Percentiles rank a stretch among this genome's conserved stretches.
Evolutionary conservation across 2,113 vertebrate genomes (phyloP).

Genomic region (Atractosteus spatula): DNA sequence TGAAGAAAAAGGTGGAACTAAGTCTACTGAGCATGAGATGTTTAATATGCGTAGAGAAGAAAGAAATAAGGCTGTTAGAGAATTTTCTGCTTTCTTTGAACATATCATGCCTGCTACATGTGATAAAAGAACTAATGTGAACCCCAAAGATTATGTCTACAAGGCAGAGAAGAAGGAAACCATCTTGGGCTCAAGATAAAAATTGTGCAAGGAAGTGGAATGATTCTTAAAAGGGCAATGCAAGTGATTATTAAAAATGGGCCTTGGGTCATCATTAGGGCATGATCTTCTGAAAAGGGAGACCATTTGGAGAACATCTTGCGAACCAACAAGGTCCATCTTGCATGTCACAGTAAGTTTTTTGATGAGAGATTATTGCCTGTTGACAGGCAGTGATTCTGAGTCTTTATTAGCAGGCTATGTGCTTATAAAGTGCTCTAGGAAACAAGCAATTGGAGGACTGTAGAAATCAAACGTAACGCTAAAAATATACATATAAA

Average conservation of each 20-base stretch:
- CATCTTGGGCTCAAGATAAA: conserved; percentile 37
- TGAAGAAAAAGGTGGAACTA: conserved; percentile 27
- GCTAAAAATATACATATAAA: conserved; percentile 36
- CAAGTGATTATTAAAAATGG: conserved; percentile 62
- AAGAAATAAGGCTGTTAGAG: conserved; percentile 33
- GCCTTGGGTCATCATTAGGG: conserved; percentile 67
- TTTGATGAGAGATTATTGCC: conserved; percentile 46
- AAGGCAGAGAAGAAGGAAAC: conserved; percentile 46
- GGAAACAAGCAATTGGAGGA: conserved; percentile 44
- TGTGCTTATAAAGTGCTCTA: conserved; percentile 42
- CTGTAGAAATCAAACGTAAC: conserved; percentile 40
- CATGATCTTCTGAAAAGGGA: conserved; percentile 47
- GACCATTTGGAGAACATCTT: conserved; percentile 25
- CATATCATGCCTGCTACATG: conserved; percentile 28
- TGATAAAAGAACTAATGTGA: conserved; percentile 28
- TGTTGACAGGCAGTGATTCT: conserved; percentile 38
- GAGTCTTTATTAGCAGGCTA: conserved; percentile 44
- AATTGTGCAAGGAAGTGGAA: conserved; percentile 62
- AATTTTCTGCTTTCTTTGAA: conserved; percentile 29
- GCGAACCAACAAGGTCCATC: conserved; percentile 43
- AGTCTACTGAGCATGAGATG: conserved; percentile 31
- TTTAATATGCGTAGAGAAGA: conserved; percentile 30
- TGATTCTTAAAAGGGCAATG: conserved; percentile 61
- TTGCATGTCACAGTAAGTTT: conserved; percentile 34
- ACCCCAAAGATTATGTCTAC: conserved; percentile 45